Evolutionary conservation across 2,888 invertebrate genomes (phyloP), one percentile per base, ranked within the genome.

Genomic region (Brachylomia viminalis): DNA sequence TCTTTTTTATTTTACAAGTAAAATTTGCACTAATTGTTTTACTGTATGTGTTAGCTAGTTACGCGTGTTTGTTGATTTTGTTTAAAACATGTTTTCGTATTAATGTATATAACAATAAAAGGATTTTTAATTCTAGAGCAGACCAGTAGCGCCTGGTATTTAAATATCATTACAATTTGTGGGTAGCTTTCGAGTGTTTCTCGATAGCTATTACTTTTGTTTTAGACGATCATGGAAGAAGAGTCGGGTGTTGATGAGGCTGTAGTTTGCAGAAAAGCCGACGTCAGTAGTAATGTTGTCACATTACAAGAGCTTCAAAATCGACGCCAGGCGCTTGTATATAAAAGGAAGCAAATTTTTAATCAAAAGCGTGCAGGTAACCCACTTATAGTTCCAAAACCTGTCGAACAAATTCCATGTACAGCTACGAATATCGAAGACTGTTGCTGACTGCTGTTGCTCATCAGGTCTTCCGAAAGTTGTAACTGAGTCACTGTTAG

Each of bases 251-350:
- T n/a, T n/a, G n/a, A n/a, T n/a, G n/a, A n/a, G n/a, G 5, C 56
- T 27, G 27, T 56, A 59, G 58, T 30, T 8, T 30, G 58, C 30
- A 59, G 5, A 59, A 8, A 59, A 20, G 20, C 30, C 30, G 58
- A 30, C 58, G 58, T 59, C 58, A 59, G 58, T 59, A 30, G 5
- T 59, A 59, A 59, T 59, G 59, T 33, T 59, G 33, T 59, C 20
- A 59, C 59, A 5, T 1, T 59, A 59, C 30, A 59, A 59, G 20
- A 59, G 59, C 59, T 59, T 59, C 59, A 59, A 30, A 33, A 59
- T 59, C 20, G 59, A 20, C 59, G 33, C 59, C 33, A 59, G 59
- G 59, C 2, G 33, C 59, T 59, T 59, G 0, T 33, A 59, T 33
- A 33, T 30, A 33, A 59, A 33, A 59, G 59, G 20, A 59, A 59